A percentile compares a stretch with the other conserved stretches of the same genome.
phyloP scores from a whole-genome alignment of 2,888 invertebrate genomes.

The Lasioglossum morio region DNA sequence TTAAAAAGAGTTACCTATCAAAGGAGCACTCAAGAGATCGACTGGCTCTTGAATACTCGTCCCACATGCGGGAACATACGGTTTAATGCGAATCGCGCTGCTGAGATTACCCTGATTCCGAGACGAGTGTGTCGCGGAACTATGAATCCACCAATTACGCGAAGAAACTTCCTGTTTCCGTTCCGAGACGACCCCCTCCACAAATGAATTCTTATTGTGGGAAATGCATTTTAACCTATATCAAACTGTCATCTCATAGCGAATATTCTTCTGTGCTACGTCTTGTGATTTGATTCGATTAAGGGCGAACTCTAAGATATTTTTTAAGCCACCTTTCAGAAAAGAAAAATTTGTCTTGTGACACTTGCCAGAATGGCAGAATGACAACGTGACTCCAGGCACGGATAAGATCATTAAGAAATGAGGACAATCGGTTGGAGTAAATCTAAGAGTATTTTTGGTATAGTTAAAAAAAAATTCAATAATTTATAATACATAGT shows the following conservation, averaged over 20 bases:
- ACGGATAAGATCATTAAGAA: too few relatives aligned
- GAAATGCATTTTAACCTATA: background rate
- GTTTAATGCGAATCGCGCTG: background rate
- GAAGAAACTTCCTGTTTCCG: background rate
- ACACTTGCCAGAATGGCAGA: background rate
- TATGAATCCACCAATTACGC: background rate
- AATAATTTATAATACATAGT: too few relatives aligned
- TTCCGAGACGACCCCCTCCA: background rate
- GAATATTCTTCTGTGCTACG: background rate
- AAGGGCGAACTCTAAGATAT: background rate
- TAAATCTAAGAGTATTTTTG: background rate
- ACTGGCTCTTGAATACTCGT: background rate
- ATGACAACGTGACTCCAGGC: too few relatives aligned
- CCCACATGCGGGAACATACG: background rate
- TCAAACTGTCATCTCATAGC: background rate
- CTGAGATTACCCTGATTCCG: conserved; percentile 1
- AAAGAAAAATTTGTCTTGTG: background rate
- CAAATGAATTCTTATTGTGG: background rate
- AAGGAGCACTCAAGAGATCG: conserved; percentile 14
- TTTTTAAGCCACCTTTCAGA: background rate
- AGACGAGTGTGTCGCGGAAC: background rate
- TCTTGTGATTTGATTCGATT: too few relatives aligned
- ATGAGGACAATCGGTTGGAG: too few relatives aligned
- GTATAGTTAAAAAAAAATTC: background rate
- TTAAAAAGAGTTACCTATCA: conserved; percentile 12